phyloP scores from a whole-genome alignment of 2,113 vertebrate genomes.

The Pardalotus punctatus region DNA sequence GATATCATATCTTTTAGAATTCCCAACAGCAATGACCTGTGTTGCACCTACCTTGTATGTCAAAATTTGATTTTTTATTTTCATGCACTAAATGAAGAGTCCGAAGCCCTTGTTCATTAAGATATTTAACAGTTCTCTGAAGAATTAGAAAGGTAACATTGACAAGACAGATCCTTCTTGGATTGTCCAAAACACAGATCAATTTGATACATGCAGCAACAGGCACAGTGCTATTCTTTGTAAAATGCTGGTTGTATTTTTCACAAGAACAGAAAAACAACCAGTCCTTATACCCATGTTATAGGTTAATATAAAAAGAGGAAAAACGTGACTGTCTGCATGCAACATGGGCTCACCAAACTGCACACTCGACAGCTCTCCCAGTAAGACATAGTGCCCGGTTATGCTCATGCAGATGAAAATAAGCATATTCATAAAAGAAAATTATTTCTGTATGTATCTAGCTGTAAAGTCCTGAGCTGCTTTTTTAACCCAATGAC shows the following conservation, averaged over 20 bases:
- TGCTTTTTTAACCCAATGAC: conserved; percentile 28
- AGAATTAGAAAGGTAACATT: neutral
- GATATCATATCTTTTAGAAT: neutral
- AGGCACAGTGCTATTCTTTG: neutral
- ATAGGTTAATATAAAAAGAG: neutral
- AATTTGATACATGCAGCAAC: fast-evolving
- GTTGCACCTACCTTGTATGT: neutral
- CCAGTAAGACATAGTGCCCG: neutral
- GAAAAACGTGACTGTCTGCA: neutral
- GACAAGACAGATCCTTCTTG: neutral
- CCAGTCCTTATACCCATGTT: neutral
- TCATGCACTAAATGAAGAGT: neutral
- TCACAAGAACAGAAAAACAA: neutral
- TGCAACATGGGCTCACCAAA: neutral
- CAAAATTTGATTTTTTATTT: neutral
- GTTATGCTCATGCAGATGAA: neutral
- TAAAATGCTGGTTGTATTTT: neutral
- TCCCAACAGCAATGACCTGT: neutral
- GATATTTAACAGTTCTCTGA: neutral
- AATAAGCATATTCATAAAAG: neutral
- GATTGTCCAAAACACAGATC: neutral
- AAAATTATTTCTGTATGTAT: conserved; percentile 38
- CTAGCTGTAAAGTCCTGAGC: conserved; percentile 5
- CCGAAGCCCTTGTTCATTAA: neutral
- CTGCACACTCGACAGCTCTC: neutral